Percentiles rank a stretch among this genome's conserved stretches.
phyloP scores from a whole-genome alignment of 37 sponge, comb jelly and placozoan species.

The Aphrocallistes beatrix region DNA sequence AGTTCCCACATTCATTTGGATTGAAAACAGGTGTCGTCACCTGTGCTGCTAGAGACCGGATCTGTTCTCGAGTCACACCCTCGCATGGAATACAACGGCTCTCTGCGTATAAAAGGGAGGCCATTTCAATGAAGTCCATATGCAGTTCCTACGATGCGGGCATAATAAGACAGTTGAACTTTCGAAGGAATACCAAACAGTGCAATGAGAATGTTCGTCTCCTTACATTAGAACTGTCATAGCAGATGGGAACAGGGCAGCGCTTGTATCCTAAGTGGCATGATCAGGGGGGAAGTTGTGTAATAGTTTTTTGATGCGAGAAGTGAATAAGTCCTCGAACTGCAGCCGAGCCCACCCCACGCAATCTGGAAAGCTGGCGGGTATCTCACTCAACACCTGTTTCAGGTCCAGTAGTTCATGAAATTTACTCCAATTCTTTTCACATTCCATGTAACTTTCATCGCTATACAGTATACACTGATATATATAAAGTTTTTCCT shows the following conservation, averaged over 20 bases:
- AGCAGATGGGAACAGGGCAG: conserved; percentile 56
- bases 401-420: no score
- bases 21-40: conserved; percentile 50
- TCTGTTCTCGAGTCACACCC: conserved; percentile 32
- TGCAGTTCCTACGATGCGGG: conserved; percentile 41
- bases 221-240: conserved; percentile 48
- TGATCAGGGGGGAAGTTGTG: conserved; percentile 74
- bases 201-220: no score
- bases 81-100: conserved; percentile 44
- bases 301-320: conserved; percentile 74
- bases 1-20: conserved; percentile 54
- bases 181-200: no score
- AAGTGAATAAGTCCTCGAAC: conserved; percentile 76
- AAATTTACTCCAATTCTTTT: no score
- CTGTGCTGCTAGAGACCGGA: conserved; percentile 28
- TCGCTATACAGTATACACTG: no score
- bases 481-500: no score
- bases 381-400: conserved; percentile 34
- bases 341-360: conserved; percentile 61
- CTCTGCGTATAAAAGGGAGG: conserved; percentile 64
- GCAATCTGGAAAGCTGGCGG: conserved; percentile 67
- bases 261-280: conserved; percentile 61
- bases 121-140: conserved; percentile 61
- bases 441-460: no score
- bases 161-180: no score